Base-by-base conservation (phyloP, 2,113 vertebrate genomes). In the Furnarius figulus region DNA sequence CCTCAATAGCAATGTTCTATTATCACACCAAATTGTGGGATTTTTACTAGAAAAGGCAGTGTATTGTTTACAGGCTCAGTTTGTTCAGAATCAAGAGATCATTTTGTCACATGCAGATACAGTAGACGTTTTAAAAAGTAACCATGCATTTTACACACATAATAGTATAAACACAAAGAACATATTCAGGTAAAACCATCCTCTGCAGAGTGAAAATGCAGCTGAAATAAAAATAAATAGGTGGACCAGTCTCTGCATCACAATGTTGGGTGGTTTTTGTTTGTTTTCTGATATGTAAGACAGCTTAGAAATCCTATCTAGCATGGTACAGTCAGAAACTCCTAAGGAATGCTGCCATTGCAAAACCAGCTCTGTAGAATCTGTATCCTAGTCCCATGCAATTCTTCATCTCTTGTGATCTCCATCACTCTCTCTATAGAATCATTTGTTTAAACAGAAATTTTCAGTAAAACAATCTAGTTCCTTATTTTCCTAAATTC, bases 181-280 rank as follows among this genome's bases (percentile, higher is more conserved):
- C 14, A 63, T 0, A 2, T 35, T 83, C 5, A 24, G 8, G 16
- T 31, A 71, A 89, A 93, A 49, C 15, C 35, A 76, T 0, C 1
- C 31, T 33, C 17, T 33, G 21, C 33, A 66, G 46, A 17, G 11
- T 44, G 52, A 87, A 86, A 84, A 39, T 39, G 65, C 4, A 42
- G 40, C 63, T 56, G 31, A 93, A 58, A 31, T 53, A 62, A 61
- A 23, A 80, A 76, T 14, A 80, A 76, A 62, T 17, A 58, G 7
- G 31, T 53, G 67, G 84, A 70, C 8, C 20, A 58, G 24, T 25
- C 31, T 81, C 46, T 67, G 20, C 42, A 79, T 39, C 55, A 59
- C 20, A 18, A 0, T 58, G 44, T 7, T 49, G 14, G 12, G 20
- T 7, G 2, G 0, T 53, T 30, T 27, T 33, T 31, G 28, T 3